phyloP scores from a whole-genome alignment of 2,113 vertebrate genomes.

The Dendropsophus ebraccatus region DNA sequence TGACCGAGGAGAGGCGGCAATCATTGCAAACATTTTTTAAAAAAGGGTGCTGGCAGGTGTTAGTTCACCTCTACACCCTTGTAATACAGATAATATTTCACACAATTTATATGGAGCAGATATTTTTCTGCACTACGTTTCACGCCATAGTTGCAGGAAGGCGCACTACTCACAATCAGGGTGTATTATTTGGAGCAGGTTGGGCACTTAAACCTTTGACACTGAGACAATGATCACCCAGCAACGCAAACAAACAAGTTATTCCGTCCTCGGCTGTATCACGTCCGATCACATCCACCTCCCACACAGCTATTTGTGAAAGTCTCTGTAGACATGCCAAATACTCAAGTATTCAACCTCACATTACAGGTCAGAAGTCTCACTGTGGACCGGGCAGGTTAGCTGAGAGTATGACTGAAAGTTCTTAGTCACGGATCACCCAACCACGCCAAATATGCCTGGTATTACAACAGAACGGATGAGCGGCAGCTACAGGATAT shows the following conservation, averaged over 20 bases:
- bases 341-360: background rate
- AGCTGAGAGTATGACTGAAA: background rate
- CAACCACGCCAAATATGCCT: too few relatives aligned
- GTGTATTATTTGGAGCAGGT: background rate
- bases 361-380: background rate
- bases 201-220: conserved; percentile 13
- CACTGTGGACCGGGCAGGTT: background rate
- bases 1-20: too few relatives aligned
- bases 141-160: background rate
- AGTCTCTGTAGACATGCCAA: background rate
- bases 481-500: background rate
- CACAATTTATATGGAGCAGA: background rate
- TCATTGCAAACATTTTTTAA: too few relatives aligned
- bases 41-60: too few relatives aligned
- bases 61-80: too few relatives aligned
- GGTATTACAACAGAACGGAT: background rate
- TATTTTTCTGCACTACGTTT: background rate
- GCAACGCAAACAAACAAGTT: conserved; percentile 26
- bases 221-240: background rate
- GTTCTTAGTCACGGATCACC: too few relatives aligned
- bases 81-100: background rate
- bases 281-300: background rate
- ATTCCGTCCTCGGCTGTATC: background rate
- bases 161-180: background rate
- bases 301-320: background rate